phyloP scores from a whole-genome alignment of 2,113 vertebrate species.

The Arenaria interpres region DNA sequence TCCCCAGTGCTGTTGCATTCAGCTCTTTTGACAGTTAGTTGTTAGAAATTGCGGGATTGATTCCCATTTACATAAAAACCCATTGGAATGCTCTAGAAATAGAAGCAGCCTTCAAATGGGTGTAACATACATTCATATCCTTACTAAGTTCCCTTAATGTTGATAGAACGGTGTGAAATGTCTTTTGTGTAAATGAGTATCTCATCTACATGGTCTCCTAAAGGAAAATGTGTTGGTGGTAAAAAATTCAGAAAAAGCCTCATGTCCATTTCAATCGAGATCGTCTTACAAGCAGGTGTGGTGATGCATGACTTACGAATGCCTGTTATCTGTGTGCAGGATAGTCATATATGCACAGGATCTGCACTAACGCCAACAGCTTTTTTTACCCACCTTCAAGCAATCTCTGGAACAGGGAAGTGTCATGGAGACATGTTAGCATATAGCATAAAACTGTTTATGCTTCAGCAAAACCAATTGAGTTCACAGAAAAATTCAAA shows the following conservation, averaged over 20 bases:
- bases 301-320: not conserved
- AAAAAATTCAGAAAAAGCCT: not conserved
- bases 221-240: not conserved
- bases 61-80: not conserved
- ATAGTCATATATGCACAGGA: not conserved
- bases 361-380: not conserved
- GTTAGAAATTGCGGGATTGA: not conserved
- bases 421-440: not conserved
- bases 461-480: not conserved
- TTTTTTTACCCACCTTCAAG: not conserved
- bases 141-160: not conserved
- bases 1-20: not conserved
- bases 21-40: not conserved
- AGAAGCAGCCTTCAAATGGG: not conserved
- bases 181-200: not conserved
- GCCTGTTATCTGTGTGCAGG: not conserved
- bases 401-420: not conserved
- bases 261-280: not conserved
- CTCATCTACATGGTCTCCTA: not conserved
- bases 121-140: not conserved
- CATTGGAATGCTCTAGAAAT: not conserved
- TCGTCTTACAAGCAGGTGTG: not conserved
- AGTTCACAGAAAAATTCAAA: not conserved
- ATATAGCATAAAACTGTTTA: not conserved
- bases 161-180: not conserved